Percentiles rank a stretch among this genome's conserved stretches.
Evolutionary conservation across 2,888 invertebrate species (phyloP).

Genomic region (Epicampocera succincta): DNA sequence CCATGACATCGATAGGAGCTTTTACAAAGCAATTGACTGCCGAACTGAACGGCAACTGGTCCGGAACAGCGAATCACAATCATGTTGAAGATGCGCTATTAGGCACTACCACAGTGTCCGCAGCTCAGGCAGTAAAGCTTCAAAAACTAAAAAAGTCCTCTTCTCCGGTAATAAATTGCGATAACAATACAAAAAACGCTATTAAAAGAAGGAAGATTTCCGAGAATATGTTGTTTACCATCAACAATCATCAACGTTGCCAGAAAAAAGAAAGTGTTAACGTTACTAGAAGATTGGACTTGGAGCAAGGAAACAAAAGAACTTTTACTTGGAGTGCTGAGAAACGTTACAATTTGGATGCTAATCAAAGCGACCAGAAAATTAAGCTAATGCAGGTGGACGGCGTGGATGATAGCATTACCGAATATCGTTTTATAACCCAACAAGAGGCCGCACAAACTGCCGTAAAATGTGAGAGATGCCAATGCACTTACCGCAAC

Average conservation of each 20-base stretch:
- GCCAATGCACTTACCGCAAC: conserved; percentile 93
- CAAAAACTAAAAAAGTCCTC: conserved; percentile 72
- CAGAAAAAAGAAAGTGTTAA: conserved; percentile 72
- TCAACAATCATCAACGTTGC: conserved; percentile 74
- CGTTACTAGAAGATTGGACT: conserved; percentile 75
- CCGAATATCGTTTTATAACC: conserved; percentile 79
- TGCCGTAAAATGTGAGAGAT: conserved; percentile 91
- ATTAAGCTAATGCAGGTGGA: conserved; percentile 86
- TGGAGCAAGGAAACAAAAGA: conserved; percentile 71
- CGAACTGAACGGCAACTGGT: conserved; percentile 76
- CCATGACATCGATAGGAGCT: conserved; percentile 75
- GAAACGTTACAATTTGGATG: conserved; percentile 76
- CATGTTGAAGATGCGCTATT: conserved; percentile 80
- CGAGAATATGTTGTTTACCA: conserved; percentile 80
- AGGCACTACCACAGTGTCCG: conserved; percentile 82
- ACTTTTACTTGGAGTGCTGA: conserved; percentile 80
- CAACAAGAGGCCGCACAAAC: conserved; percentile 82
- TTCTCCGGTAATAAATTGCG: conserved; percentile 73
- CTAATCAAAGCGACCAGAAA: conserved; percentile 72
- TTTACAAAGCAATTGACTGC: conserved; percentile 74
- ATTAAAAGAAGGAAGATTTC: conserved; percentile 87
- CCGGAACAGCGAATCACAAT: conserved; percentile 66
- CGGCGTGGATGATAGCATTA: conserved; percentile 87
- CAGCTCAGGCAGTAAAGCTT: conserved; percentile 84
- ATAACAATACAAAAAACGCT: conserved; percentile 77